phyloP scores from a whole-genome alignment of 2,113 vertebrate genomes.

The Dendrocopos noguchii region DNA sequence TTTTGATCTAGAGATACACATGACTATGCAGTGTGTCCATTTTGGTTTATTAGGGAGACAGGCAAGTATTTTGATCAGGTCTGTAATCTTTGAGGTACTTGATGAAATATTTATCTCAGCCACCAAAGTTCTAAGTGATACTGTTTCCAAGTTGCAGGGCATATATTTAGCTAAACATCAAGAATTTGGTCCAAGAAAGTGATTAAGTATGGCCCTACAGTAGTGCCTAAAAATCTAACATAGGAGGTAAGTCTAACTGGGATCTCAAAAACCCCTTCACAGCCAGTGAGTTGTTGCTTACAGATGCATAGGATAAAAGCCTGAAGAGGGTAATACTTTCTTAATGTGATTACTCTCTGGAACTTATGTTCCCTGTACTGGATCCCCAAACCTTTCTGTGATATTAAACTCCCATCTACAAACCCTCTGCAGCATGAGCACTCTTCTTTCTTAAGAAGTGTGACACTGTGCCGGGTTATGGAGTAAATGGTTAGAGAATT shows the following conservation, averaged over 20 bases:
- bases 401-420: neutral
- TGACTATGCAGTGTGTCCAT: neutral
- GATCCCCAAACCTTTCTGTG: neutral
- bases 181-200: neutral
- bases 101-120: neutral
- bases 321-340: neutral
- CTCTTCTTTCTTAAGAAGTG: neutral
- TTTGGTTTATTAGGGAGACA: neutral
- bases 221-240: neutral
- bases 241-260: neutral
- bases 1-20: constrained; percentile 1
- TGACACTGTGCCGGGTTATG: neutral
- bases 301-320: neutral
- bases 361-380: neutral
- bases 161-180: neutral
- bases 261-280: neutral
- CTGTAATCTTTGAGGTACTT: neutral
- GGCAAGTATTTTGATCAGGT: neutral
- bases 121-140: neutral
- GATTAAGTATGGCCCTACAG: neutral
- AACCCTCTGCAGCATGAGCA: neutral
- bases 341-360: neutral
- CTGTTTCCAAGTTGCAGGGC: neutral
- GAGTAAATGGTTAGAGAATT: neutral
- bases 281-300: neutral